Conservation (phyloP, 2,797 vertebrate genomes). For the Brotogeris chrysoptera region DNA sequence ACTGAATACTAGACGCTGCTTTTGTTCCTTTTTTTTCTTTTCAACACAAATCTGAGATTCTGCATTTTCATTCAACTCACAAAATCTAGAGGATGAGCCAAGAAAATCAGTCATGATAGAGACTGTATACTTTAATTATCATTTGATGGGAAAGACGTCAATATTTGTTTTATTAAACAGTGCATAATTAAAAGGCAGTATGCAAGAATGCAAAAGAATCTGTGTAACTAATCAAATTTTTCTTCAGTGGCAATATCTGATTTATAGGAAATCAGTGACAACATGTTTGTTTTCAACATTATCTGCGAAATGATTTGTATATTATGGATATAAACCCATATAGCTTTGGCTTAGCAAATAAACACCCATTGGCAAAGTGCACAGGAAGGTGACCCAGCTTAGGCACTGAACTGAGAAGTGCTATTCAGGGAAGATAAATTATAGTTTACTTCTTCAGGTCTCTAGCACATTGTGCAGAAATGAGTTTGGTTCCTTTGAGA, state of each 20-base stretch:
- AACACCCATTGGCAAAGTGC: constrained; percentile 79
- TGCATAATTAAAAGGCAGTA: constrained; percentile 80
- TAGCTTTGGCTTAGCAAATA: constrained; percentile 67
- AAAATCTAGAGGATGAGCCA: constrained; percentile 11
- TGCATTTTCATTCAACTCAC: constrained; percentile 43
- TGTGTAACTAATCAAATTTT: constrained; percentile 48
- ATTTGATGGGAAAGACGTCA: constrained; percentile 46
- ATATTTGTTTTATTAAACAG: constrained; percentile 75
- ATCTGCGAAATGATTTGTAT: constrained; percentile 67
- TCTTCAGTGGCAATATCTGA: constrained; percentile 55
- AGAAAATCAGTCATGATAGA: constrained; percentile 31
- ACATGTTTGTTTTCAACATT: constrained; percentile 68
- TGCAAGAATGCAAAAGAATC: constrained; percentile 57
- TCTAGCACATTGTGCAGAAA: constrained; percentile 79
- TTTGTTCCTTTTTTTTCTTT: not conserved
- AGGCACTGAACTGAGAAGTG: constrained; percentile 50
- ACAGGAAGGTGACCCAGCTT: constrained; percentile 78
- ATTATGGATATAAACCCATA: constrained; percentile 70
- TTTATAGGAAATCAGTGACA: constrained; percentile 68
- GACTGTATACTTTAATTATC: constrained; percentile 12
- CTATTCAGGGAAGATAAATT: constrained; percentile 74
- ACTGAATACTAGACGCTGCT: not conserved
- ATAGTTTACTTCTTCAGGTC: constrained; percentile 73
- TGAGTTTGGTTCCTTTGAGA: constrained; percentile 83
- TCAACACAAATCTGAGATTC: constrained; percentile 21